Conservation (phyloP, 2,113 vertebrate genomes). For the Bos indicus region DNA sequence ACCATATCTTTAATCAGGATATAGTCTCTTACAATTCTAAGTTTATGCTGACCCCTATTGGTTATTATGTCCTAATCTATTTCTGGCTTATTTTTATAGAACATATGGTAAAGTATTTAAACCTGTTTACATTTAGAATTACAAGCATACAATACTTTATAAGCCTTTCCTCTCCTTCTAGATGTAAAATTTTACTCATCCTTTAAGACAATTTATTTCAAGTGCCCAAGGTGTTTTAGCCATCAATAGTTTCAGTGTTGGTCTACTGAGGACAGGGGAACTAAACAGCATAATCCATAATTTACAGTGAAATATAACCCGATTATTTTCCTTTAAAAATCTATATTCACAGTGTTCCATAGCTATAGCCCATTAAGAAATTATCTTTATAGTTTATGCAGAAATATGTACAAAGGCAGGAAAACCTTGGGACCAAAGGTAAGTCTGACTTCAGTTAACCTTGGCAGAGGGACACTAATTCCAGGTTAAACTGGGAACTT, state of each 20-base stretch:
- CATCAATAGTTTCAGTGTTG: background rate
- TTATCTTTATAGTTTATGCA: background rate
- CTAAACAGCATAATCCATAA: background rate
- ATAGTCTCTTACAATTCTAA: constrained; percentile 56
- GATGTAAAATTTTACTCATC: background rate
- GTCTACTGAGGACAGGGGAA: background rate
- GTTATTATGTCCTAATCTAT: background rate
- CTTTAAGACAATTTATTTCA: background rate
- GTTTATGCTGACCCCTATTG: constrained; percentile 79
- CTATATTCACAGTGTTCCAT: background rate
- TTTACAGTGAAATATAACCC: background rate
- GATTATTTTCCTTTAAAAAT: background rate
- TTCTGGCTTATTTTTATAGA: background rate
- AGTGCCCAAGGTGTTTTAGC: background rate
- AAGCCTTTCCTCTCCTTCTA: background rate
- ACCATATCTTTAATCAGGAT: background rate
- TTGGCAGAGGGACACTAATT: background rate
- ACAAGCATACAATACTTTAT: background rate
- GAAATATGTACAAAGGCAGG: background rate
- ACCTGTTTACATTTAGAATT: background rate
- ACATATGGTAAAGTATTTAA: background rate
- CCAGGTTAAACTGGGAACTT: background rate
- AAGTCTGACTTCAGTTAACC: background rate
- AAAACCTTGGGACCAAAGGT: background rate
- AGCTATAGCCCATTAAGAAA: background rate